Evolutionary conservation across 2,797 vertebrate species (phyloP), one percentile per base, ranked within the genome.

Genomic region (Sebastes steindachneri): DNA sequence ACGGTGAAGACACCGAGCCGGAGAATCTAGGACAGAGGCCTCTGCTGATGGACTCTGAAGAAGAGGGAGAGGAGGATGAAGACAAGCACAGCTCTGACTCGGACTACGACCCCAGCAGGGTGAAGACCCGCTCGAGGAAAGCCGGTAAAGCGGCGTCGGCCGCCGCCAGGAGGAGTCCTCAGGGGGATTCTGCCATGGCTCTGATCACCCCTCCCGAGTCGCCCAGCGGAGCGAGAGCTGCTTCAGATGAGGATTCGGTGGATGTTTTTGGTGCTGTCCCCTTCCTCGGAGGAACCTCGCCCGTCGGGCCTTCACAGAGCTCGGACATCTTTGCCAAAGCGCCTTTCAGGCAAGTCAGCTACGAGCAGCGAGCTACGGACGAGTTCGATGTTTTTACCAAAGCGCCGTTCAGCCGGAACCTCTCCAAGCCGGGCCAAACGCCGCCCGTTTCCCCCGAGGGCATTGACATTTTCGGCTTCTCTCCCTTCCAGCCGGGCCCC

Each of bases 341-440:
- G 3, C 96, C 95, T 54, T 96, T 96, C 77, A 88, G 94, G 72
- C 96, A 95, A 75, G 92, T 85, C 2, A 90, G 94, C 81, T 86
- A 89, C 0, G 95, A 96, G 68, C 69, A 77, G 75, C 73, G 3
- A 23, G 35, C 79, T 0, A 9, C 33, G 0, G 95, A 98, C 12
- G 98, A 99, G 10, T 96, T 97, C 0, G 98, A 99, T 19, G 98
- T 99, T 14, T 99, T 99, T 86, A 98, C 96, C 71, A 98, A 98
- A 95, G 99, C 98, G 0, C 99, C 98, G 2, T 99, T 99, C 88
- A 96, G 66, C 92, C 96, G 95, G 71, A 99, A 97, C 85, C 93
- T 93, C 19, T 96, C 94, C 3, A 95, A 79, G 68, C 94, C 94
- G 0, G 95, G 90, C 5, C 95, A 95, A 1, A 94, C 95, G 0